Base-by-base conservation (phyloP, 2,888 invertebrate species). In the Pandemis corylana region DNA sequence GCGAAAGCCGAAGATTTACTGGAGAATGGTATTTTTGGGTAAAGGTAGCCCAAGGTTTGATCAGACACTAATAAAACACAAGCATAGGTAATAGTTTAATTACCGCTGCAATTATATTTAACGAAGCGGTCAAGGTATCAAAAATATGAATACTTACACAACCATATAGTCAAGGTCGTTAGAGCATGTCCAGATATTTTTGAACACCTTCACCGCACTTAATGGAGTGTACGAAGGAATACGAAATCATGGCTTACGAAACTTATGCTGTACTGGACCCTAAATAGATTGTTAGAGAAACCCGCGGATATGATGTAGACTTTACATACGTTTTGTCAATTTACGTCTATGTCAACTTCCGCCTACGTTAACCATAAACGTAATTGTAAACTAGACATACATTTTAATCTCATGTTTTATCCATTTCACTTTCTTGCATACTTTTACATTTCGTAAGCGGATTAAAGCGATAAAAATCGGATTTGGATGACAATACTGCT, bases 311-410 rank as follows among this genome's bases (percentile, higher is more conserved):
- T 56, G 62, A 75, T 66, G 70, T 66, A 71, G 67, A 75, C 66
- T 75, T 73, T 66, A 66, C 74, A 70, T 74, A 70, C 59, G 64
- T 62, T 67, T 36, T 66, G 70, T 63, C 13, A 20, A 59, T 67
- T 53, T 42, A 56, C 59, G 61, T 77, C 76, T 78, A 76, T 76
- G 76, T 72, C 78, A 56, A 64, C 78, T 78, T 77, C 79, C 80
- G 77, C 77, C 67, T 61, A 70, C 67, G 44, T 71, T 42, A 41
- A 44, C 73, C 56, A 65, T 59, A 64, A 64, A 59, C 41, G 64
- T 53, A 63, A 56, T 67, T 62, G 62, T 66, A 41, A 67, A 71
- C 62, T 75, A 67, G 61, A 67, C 62, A 56, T 62, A 70, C 65
- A 66, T 53, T 66, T 62, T 75, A 56, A 75, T 67, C 49, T n/a